These are phyloP conservation scores for Orthosia gracilis DNA, from an alignment of 2,888 invertebrate species.

Conservation along the genomic window DNA sequence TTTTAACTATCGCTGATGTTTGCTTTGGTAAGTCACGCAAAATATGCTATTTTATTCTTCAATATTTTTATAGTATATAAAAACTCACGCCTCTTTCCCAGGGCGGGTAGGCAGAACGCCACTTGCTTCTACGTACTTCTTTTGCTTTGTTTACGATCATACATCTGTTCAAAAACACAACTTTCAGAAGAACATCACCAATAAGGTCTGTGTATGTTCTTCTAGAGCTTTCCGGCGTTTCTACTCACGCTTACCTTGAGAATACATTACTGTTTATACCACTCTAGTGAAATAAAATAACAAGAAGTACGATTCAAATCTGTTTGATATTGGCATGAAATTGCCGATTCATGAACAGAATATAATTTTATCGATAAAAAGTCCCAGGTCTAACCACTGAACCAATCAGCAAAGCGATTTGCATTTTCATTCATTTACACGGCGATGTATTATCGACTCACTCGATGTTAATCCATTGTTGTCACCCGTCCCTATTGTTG, in stretches of 20 bases:
- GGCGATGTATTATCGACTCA: constrained; percentile 15
- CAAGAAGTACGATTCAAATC: background rate
- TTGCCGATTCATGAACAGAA: background rate
- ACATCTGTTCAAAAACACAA: too few relatives aligned
- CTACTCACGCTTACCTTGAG: background rate
- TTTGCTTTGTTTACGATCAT: too few relatives aligned
- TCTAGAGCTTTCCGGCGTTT: too few relatives aligned
- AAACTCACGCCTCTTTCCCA: too few relatives aligned
- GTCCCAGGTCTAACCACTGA: background rate
- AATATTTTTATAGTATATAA: background rate
- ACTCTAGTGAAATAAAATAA: background rate
- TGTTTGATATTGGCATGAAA: background rate
- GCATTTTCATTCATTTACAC: constrained; percentile 25
- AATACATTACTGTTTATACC: too few relatives aligned
- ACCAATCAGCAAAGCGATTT: constrained; percentile 25
- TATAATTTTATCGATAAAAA: constrained; percentile 22
- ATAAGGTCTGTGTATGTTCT: too few relatives aligned
- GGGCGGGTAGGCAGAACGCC: too few relatives aligned
- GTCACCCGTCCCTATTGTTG: background rate
- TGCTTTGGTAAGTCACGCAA: constrained; percentile 15
- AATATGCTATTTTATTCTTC: background rate
- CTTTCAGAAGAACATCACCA: too few relatives aligned
- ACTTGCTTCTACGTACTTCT: too few relatives aligned
- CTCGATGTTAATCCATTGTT: constrained; percentile 29
- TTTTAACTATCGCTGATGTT: constrained; percentile 16